Percentiles rank a stretch among this genome's conserved stretches.
These are phyloP conservation scores for Acipenser ruthenus DNA, from an alignment of 2,797 vertebrate species.

Conservation along the genomic window DNA sequence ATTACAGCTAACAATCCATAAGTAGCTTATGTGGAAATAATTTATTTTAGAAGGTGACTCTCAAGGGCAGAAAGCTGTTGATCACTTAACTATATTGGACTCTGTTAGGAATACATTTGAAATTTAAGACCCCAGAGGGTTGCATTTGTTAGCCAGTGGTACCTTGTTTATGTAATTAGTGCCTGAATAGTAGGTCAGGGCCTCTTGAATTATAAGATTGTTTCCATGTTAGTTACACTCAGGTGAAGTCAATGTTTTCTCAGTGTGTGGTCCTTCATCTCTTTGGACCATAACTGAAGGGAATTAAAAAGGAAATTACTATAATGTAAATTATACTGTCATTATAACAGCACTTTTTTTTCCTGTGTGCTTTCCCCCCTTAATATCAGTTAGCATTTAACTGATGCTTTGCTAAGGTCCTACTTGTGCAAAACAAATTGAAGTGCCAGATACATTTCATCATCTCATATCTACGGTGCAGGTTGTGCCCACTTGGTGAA, in stretches of 20 bases:
- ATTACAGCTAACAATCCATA: too few relatives aligned
- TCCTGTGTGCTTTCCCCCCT: too few relatives aligned
- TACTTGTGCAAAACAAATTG: too few relatives aligned
- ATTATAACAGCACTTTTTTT: not conserved
- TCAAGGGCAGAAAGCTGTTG: slow-evolving; percentile 10
- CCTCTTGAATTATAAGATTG: slow-evolving; percentile 32
- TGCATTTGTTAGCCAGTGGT: slow-evolving; percentile 40
- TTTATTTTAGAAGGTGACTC: not conserved
- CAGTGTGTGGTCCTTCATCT: slow-evolving; percentile 45
- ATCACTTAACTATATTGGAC: slow-evolving; percentile 3
- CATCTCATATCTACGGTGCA: too few relatives aligned
- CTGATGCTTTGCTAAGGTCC: too few relatives aligned
- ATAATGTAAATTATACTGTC: slow-evolving; percentile 16
- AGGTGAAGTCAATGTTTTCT: slow-evolving; percentile 37
- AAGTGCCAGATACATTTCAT: too few relatives aligned
- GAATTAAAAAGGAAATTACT: slow-evolving; percentile 21
- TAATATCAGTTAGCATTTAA: too few relatives aligned
- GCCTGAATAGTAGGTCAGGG: slow-evolving; percentile 28
- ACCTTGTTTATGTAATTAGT: slow-evolving; percentile 39
- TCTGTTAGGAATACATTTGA: slow-evolving; percentile 15
- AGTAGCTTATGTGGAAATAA: too few relatives aligned
- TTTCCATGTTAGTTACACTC: slow-evolving; percentile 34
- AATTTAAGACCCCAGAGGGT: slow-evolving; percentile 32
- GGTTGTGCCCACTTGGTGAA: too few relatives aligned
- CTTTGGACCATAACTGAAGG: slow-evolving; percentile 31